phyloP scores from a whole-genome alignment of 2,797 vertebrate genomes.

The Echeneis naucrates region DNA sequence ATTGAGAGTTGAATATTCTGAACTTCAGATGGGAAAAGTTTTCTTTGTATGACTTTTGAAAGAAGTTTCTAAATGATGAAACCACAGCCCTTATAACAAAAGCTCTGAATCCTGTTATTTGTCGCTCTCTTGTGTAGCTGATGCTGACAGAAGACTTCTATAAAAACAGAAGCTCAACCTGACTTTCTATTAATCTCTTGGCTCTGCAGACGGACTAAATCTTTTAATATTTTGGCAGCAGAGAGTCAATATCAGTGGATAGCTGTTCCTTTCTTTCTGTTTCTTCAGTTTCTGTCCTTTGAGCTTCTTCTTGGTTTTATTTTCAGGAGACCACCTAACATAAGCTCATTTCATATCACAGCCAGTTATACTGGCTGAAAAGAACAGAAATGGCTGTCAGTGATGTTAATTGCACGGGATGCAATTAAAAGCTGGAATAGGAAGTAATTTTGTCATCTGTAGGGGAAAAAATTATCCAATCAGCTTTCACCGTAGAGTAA shows the following conservation, averaged over 20 bases:
- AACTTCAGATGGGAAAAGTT: constrained; percentile 12
- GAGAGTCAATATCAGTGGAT: constrained; percentile 21
- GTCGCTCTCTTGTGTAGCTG: background rate
- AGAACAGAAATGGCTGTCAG: background rate
- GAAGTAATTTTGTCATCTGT: too few relatives aligned
- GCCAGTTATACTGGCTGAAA: background rate
- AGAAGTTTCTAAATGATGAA: constrained; percentile 12
- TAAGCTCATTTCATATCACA: too few relatives aligned
- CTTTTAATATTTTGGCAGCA: constrained; percentile 15
- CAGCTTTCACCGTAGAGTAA: too few relatives aligned
- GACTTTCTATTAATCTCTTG: constrained; percentile 6
- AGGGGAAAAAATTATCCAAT: too few relatives aligned
- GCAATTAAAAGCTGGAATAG: too few relatives aligned
- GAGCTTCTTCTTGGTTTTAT: background rate
- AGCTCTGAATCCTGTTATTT: background rate
- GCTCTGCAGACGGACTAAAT: constrained; percentile 16
- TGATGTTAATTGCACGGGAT: background rate
- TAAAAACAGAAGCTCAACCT: constrained; percentile 1
- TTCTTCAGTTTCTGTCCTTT: too few relatives aligned
- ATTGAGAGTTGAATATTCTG: background rate
- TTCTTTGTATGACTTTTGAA: background rate
- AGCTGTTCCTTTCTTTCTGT: constrained; percentile 9
- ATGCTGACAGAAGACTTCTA: background rate
- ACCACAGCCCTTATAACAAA: background rate
- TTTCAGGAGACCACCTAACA: background rate